Base-by-base conservation (phyloP, 1,140 invertebrate species). In the Campodea augens region DNA sequence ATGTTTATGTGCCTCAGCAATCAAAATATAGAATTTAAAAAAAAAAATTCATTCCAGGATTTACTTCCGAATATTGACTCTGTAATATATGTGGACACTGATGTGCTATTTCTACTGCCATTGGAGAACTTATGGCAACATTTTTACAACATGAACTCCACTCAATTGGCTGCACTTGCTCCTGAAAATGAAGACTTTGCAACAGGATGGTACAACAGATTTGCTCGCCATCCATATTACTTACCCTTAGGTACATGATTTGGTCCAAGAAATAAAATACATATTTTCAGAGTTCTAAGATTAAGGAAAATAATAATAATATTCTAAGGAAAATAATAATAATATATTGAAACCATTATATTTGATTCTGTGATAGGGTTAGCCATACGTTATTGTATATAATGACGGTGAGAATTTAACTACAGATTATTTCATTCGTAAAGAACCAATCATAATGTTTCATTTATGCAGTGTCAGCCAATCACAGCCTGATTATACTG, bases 151-250 rank as follows among this genome's bases (percentile, higher is more conserved):
- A 92, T 97, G 70, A 92, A 93, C 64, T 67, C 68, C 3, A 76
- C 72, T 32, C 90, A 96, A 56, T 73, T 95, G 54, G 86, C 86
- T 38, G 89, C 81, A 1, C 61, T 95, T 47, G 73, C 83, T 20
- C 75, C 83, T 2, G 91, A 96, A 62, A 80, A 89, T 62, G 89
- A 95, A 60, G 86, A 91, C 61, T 73, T 76, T 12, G 81, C 83
- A 55, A 78, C 85, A 32, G 89, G 87, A 1, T 97, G 91, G 91
- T 97, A 97, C 60, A 91, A 91, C 54, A 65, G 89, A 50, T 93
- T 95, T 70, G 90, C 90, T 0, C 78, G 81, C 51, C 89, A 95
- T 70, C 91, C 91, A 0, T 97, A 81, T 62, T 92, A 88, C 73
- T 84, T 83, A 51, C 75, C 75, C 61, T 66, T 86, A 58, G 81